Evolutionary conservation across 2,888 invertebrate species (phyloP).

Genomic region (Glyphotaelius pellucidus): DNA sequence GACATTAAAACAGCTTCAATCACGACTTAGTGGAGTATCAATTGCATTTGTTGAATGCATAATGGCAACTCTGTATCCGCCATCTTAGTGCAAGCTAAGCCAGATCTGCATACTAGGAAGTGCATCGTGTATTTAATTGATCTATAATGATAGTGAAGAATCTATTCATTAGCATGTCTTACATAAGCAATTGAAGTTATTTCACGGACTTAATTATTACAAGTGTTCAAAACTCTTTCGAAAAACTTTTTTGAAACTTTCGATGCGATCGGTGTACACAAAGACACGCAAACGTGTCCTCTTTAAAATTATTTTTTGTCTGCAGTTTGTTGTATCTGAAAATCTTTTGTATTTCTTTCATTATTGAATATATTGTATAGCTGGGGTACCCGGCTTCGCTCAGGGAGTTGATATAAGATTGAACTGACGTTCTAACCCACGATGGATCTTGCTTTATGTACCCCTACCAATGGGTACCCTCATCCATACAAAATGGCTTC

Average conservation of each 20-base stretch:
- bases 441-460: too few relatives aligned
- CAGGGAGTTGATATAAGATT: too few relatives aligned
- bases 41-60: background rate
- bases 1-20: background rate
- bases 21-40: background rate
- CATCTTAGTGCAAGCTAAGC: background rate
- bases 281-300: background rate
- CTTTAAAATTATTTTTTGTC: background rate
- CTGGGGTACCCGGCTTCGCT: too few relatives aligned
- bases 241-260: too few relatives aligned
- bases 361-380: too few relatives aligned
- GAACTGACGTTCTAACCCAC: too few relatives aligned
- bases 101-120: conserved; percentile 1
- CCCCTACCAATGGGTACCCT: too few relatives aligned
- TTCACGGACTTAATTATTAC: background rate
- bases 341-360: background rate
- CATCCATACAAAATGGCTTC: too few relatives aligned
- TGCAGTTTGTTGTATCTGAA: background rate
- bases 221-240: background rate
- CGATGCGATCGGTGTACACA: too few relatives aligned
- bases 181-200: background rate
- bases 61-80: background rate
- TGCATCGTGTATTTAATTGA: background rate
- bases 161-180: background rate
- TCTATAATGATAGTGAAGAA: background rate